Base-by-base conservation (phyloP, 2,888 invertebrate genomes). In the Drosophila aldrichi region DNA sequence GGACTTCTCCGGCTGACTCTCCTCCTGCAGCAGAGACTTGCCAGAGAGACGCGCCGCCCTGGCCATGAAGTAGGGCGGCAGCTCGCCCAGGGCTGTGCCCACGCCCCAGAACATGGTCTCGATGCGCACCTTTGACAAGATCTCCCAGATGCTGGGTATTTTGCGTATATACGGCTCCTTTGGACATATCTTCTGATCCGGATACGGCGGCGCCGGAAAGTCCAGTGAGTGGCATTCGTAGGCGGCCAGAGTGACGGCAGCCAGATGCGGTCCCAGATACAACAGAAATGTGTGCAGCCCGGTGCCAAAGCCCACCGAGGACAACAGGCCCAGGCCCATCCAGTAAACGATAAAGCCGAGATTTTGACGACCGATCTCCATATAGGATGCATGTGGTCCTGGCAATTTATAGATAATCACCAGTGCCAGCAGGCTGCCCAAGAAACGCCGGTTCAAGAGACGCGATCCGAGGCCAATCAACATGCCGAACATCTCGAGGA, bases 31-130 rank as follows among this genome's bases (percentile, higher is more conserved):
- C 60, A 94, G 94, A 75, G 95, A 95, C 75, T 94, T 93, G 16
- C 93, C 94, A 0, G 96, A 95, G 1, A 96, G 94, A 14, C 97
- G 93, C 0, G 97, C 96, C 7, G 99, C 98, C 65, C 97, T 94
- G 9, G 99, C 99, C 98, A 99, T 98, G 93, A 99, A 99, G 94
- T 99, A 99, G 0, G 99, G 99, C 3, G 99, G 99, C 76, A 99
- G 93, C 93, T 99, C 99, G 0, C 99, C 99, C 25, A 99, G 94
- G 0, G 99, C 99, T 0, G 99, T 99, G 3, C 99, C 98, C 20
- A 97, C 95, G 9, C 97, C 98, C 99, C 99, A 99, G 94, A 99
- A 96, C 95, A 99, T 97, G 2, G 98, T 97, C 93, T 99, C 99
- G 71, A 98, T 94, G 29, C 98, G 95, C 14, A 98, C 97, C 94